phyloP scores from a whole-genome alignment of 2,113 vertebrate species.

The Cyprinodon tularosa region DNA sequence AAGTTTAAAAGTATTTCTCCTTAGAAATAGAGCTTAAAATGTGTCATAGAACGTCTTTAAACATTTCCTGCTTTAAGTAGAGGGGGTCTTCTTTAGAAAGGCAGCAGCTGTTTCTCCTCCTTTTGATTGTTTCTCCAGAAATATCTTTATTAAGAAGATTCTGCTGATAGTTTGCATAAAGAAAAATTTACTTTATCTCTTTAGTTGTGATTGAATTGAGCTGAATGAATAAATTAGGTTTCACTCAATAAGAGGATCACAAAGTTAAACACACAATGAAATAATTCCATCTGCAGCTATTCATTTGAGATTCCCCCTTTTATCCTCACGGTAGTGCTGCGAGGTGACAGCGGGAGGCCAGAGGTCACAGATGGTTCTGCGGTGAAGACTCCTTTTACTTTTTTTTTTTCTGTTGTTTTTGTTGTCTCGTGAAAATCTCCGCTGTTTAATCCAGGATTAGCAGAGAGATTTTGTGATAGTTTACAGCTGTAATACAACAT shows the following conservation, averaged over 20 bases:
- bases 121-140: neutral
- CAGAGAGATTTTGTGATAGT: conserved; percentile 87
- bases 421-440: conserved; percentile 86
- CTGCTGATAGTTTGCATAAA: conserved; percentile 7
- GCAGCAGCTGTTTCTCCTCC: neutral
- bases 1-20: neutral
- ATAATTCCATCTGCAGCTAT: conserved; percentile 60
- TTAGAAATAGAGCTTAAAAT: neutral
- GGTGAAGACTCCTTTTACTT: conserved; percentile 74
- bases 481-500: conserved; percentile 85
- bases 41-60: neutral
- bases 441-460: conserved; percentile 93
- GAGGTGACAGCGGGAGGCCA: conserved; percentile 53
- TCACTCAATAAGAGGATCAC: conserved; percentile 63
- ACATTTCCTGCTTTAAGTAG: neutral
- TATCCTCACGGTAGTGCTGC: conserved; percentile 61
- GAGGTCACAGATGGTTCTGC: conserved; percentile 77
- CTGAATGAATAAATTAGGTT: conserved; percentile 10
- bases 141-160: neutral
- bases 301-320: conserved; percentile 59
- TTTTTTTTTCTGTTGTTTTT: conserved; percentile 60
- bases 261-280: conserved; percentile 74
- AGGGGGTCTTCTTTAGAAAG: neutral
- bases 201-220: conserved; percentile 31
- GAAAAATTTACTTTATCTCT: conserved; percentile 12